These are phyloP conservation scores for Thereuonema tuberculata DNA, from an alignment of 1,140 invertebrate genomes.

Conservation along the genomic window DNA sequence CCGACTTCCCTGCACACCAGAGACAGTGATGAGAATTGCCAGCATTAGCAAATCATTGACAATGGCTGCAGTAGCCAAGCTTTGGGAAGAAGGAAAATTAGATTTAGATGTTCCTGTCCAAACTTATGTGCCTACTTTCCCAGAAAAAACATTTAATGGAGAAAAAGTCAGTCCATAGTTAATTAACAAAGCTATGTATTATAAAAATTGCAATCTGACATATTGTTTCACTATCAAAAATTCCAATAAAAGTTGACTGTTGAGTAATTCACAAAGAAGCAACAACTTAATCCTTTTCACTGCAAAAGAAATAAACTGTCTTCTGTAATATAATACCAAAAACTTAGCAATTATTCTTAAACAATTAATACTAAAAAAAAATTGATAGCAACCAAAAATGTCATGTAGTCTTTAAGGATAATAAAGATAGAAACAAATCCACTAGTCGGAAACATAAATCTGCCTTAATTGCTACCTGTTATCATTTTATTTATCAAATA, in stretches of 20 bases:
- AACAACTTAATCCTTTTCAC: background rate
- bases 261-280: background rate
- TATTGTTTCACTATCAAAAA: background rate
- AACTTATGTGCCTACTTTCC: slow-evolving; percentile 40
- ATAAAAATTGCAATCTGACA: background rate
- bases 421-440: too few species aligned
- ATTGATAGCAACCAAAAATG: too few species aligned
- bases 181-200: background rate
- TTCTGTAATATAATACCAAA: background rate
- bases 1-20: slow-evolving; percentile 31
- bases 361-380: too few species aligned
- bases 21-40: slow-evolving; percentile 46
- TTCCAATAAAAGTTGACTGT: background rate
- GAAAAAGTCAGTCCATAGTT: slow-evolving; percentile 26
- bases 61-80: slow-evolving; percentile 38
- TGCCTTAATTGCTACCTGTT: too few species aligned
- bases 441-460: too few species aligned
- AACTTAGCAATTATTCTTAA: too few species aligned
- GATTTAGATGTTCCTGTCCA: slow-evolving; percentile 44
- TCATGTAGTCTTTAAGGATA: too few species aligned
- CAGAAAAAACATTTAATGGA: slow-evolving; percentile 36
- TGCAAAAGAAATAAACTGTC: too few species aligned
- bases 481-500: too few species aligned
- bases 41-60: slow-evolving; percentile 49
- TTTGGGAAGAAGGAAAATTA: slow-evolving; percentile 40